Base-by-base conservation (phyloP, 2,888 invertebrate species). In the Griposia aprilina region DNA sequence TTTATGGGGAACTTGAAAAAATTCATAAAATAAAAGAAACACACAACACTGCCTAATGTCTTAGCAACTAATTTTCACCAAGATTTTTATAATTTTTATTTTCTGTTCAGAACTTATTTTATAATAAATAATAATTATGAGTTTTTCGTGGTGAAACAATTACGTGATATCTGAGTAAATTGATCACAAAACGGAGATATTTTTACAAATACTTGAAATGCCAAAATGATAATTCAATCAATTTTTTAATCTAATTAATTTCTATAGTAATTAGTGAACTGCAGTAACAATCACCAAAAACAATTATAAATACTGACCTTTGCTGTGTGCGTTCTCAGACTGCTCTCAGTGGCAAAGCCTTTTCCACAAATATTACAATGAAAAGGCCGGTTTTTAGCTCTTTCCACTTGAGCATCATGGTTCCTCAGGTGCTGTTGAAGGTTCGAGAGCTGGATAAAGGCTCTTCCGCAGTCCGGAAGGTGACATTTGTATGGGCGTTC, bases 401-500 rank as follows among this genome's bases (percentile, higher is more conserved):
- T 97, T 93, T 99, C 99, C 87, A 99, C 98, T 95, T 99, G 99
- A 80, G 99, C 99, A 94, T 99, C 99, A 96, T 99, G 99, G 97
- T 99, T 99, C 88, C 99, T 97, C 86, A 99, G 98, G 95, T 99
- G 99, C 94, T 99, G 99, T 94, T 99, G 99, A 20, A 99, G 98
- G 96, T 99, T 99, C 78, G 99, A 99, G 90, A 99, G 97, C 97
- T 99, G 99, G 94, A 99, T 99, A 97, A 99, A 99, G 87, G 99
- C 99, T 90, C 99, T 97, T 74, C 99, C 99, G 95, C 99, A 99
- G 93, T 99, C 99, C 77, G 99, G 99, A 90, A 99, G 97, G 95
- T 99, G 99, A 95, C 99, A 99, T 97, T 99, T 99, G 97, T 99
- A 99, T 69, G 99, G 99, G 89, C 99, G 98, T 97, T 99, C 99